Conservation (phyloP, 2,113 vertebrate species). For the Dipodomys spectabilis region DNA sequence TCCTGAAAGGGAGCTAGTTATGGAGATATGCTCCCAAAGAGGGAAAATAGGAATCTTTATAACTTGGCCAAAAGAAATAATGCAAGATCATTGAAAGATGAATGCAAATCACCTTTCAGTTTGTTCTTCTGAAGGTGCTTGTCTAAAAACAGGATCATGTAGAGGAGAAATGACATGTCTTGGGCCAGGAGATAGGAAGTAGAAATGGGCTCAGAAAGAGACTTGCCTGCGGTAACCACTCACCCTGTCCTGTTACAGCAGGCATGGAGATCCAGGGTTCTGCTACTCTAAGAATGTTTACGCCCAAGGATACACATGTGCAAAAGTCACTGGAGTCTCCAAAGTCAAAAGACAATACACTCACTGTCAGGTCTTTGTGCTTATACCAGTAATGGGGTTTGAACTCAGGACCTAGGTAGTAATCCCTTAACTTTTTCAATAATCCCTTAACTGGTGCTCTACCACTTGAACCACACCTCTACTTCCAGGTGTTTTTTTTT, state of each 20-base stretch:
- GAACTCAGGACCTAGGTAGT: no score
- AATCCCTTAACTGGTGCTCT: no score
- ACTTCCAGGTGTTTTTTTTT: no score
- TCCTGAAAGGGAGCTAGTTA: neutral
- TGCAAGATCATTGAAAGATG: neutral
- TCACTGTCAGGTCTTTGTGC: neutral
- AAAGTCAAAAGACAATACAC: slow-evolving; percentile 66
- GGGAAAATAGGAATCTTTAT: neutral
- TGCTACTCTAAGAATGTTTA: slow-evolving; percentile 36
- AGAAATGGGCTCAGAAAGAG: slow-evolving; percentile 31
- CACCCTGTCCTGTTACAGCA: neutral
- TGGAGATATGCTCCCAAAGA: neutral
- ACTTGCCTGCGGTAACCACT: slow-evolving; percentile 7
- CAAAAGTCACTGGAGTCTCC: slow-evolving; percentile 44
- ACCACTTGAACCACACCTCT: no score
- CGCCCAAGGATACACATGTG: neutral
- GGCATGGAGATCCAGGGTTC: neutral
- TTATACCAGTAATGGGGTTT: no score
- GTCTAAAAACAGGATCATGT: slow-evolving; percentile 37
- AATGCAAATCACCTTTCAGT: neutral
- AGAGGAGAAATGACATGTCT: neutral
- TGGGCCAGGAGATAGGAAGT: neutral
- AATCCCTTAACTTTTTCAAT: no score
- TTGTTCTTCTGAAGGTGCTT: slow-evolving; percentile 27
- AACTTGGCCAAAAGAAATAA: neutral